Conservation (phyloP, 2,888 invertebrate species). For the Zygaena filipendulae region DNA sequence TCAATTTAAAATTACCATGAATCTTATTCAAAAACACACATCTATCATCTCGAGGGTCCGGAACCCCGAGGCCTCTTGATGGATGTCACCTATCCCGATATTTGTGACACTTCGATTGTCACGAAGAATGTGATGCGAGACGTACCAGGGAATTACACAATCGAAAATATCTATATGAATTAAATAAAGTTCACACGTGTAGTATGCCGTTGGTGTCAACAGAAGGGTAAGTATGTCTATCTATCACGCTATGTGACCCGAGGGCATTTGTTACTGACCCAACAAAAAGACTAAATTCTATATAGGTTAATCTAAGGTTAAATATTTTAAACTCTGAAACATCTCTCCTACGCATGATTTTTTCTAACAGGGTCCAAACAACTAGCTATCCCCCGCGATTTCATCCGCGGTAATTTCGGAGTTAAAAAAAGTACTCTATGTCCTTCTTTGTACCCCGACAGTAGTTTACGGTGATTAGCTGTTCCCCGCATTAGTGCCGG, state of each 20-base stretch:
- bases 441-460: too few species aligned
- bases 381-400: too few species aligned
- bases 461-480: too few species aligned
- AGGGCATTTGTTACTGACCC: constrained; percentile 19
- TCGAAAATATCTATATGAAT: constrained; percentile 24
- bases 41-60: constrained; percentile 39
- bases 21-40: constrained; percentile 45
- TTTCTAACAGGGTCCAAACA: too few species aligned
- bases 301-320: too few species aligned
- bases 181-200: constrained; percentile 63
- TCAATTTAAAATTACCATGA: constrained; percentile 57
- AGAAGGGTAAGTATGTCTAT: too few species aligned
- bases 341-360: too few species aligned
- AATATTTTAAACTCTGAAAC: too few species aligned
- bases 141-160: constrained; percentile 30
- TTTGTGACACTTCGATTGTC: constrained; percentile 61
- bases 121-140: constrained; percentile 36
- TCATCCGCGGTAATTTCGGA: too few species aligned
- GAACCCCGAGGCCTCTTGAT: constrained; percentile 28
- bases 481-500: too few species aligned
- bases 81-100: constrained; percentile 37
- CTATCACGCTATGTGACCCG: constrained; percentile 15
- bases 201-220: constrained; percentile 35
- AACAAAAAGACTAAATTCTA: too few species aligned
- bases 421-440: too few species aligned